Percentiles rank a stretch among this genome's conserved stretches.
Evolutionary conservation across 1,140 invertebrate genomes (phyloP).

Genomic region (Solen grandis): DNA sequence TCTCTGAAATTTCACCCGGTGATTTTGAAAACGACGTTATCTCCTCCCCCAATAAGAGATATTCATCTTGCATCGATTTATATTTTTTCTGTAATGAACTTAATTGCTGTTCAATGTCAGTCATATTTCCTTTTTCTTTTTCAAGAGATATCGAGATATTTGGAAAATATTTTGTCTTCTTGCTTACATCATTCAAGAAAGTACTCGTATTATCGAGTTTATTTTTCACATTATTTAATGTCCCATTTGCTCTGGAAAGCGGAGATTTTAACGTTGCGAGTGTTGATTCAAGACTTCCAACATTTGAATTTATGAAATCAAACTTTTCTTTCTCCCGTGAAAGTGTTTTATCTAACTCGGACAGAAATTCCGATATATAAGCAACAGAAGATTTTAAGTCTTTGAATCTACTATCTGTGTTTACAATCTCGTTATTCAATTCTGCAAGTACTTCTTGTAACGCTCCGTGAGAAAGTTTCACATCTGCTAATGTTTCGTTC

Average conservation of each 20-base stretch:
- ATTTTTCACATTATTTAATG: slow-evolving; percentile 1
- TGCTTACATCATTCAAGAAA: not conserved
- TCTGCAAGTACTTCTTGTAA: too few species aligned
- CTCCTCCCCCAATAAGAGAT: too few species aligned
- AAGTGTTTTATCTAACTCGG: slow-evolving; percentile 22
- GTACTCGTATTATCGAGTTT: not conserved
- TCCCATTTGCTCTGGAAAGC: slow-evolving; percentile 1
- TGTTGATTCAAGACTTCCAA: slow-evolving; percentile 6
- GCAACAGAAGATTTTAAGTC: not conserved
- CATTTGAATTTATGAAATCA: slow-evolving; percentile 40
- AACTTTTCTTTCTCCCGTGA: slow-evolving; percentile 21
- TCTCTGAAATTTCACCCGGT: not conserved
- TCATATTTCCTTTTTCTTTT: slow-evolving; percentile 1
- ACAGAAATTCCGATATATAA: not conserved
- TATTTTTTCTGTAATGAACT: too few species aligned
- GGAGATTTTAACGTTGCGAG: slow-evolving; percentile 8
- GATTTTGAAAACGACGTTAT: too few species aligned
- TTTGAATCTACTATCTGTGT: not conserved
- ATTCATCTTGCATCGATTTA: too few species aligned
- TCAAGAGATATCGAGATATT: slow-evolving; percentile 17
- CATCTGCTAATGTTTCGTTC: slow-evolving; percentile 13
- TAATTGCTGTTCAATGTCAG: too few species aligned
- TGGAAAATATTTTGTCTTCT: slow-evolving; percentile 3
- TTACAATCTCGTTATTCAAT: not conserved
- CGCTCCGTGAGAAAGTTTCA: slow-evolving; percentile 4